Base-by-base conservation (phyloP, 2,797 vertebrate genomes). In the Parambassis ranga region DNA sequence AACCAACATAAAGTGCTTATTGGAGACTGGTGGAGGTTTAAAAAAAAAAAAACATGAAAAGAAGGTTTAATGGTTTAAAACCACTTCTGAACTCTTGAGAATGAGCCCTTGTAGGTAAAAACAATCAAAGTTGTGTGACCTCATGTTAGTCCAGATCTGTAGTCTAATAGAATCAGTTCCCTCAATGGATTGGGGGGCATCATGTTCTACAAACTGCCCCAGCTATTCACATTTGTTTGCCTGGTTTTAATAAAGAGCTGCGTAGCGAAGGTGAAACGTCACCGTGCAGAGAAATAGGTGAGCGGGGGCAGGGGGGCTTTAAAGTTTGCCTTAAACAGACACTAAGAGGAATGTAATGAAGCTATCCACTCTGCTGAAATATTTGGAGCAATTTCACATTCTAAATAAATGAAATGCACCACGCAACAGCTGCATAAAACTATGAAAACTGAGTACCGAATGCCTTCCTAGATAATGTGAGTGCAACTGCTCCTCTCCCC, bases 1-100 rank as follows among this genome's bases (percentile, higher is more conserved):
- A 71, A 85, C 86, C 52, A 85, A 76, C 19, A 36, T 75, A 85
- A 89, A 84, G 87, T 88, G 84, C 88, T 84, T 83, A 38, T 59
- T 70, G 33, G 38, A 83, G 43, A 73, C 53, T 35, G 46, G 65
- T 65, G 30, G 56, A 73, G 23, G 31, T 60, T 58, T 32, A 31
- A 56, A 15, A 19, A 14, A 23, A 24, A 15, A 7, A 15, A 26
- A 49, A 39, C 10, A 46, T n/a, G 15, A 10, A 24, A 10, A 19
- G 50, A 60, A 14, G 5, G 9, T 22, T 15, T 11, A 2, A 44
- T 35, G 65, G 69, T 58, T 73, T 53, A 22, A 58, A 64, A 53
- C 13, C 4, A 27, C 52, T 59, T 69, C 2, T 23, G 4, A 37
- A 53, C 60, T 69, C 4, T 39, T 49, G 24, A 30, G 20, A 63